A percentile compares a stretch with the other conserved stretches of the same genome.
Evolutionary conservation across 2,888 invertebrate genomes (phyloP).

Genomic region (Danaus chrysippus): DNA sequence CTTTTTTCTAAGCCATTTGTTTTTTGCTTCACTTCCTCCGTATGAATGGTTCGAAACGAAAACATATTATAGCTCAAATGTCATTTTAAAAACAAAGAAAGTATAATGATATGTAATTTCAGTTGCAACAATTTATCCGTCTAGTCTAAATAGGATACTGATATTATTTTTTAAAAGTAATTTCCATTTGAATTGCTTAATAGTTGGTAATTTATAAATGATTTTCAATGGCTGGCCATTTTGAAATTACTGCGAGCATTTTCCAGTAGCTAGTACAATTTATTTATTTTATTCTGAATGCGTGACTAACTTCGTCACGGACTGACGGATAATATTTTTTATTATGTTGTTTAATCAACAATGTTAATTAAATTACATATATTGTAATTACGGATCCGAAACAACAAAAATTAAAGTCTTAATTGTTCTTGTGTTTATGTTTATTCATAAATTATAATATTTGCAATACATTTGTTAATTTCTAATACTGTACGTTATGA

Average conservation of each 20-base stretch:
- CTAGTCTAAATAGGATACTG: background rate
- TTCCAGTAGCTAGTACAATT: slow-evolving; percentile 2
- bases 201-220: slow-evolving; percentile 10
- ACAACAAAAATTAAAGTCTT: no score
- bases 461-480: no score
- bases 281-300: slow-evolving; percentile 16
- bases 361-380: no score
- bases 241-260: slow-evolving; percentile 11
- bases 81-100: slow-evolving; percentile 3
- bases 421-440: no score
- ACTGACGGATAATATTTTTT: slow-evolving; percentile 1
- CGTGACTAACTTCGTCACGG: slow-evolving; percentile 11
- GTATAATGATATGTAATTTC: background rate
- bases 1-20: no score
- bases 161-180: background rate
- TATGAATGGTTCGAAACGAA: no score
- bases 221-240: slow-evolving; percentile 11
- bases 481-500: no score
- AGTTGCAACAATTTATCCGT: background rate
- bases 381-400: no score
- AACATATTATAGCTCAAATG: no score
- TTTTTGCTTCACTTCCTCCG: no score
- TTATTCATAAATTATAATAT: no score
- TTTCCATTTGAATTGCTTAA: slow-evolving; percentile 2
- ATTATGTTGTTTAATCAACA: no score